phyloP scores from a whole-genome alignment of 2,113 vertebrate species.

The Coryphaenoides rupestris region DNA sequence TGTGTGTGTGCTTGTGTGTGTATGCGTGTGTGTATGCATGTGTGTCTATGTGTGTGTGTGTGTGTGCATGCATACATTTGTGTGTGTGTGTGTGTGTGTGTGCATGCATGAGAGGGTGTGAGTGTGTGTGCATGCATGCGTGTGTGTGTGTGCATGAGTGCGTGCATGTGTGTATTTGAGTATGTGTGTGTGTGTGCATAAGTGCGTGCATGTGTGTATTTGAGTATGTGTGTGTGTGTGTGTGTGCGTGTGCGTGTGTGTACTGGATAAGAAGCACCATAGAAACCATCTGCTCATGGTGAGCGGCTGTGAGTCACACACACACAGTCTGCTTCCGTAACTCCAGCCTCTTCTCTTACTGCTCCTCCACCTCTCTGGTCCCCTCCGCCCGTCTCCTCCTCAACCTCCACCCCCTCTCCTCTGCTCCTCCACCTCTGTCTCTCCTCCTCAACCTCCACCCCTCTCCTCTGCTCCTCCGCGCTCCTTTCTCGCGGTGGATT shows the following conservation, averaged over 20 bases:
- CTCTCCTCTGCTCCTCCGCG: constrained; percentile 23
- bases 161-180: constrained; percentile 1
- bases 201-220: constrained; percentile 17
- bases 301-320: constrained; percentile 61
- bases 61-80: constrained; percentile 25
- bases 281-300: constrained; percentile 68
- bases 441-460: not conserved
- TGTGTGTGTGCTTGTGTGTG: constrained; percentile 7
- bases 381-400: not conserved
- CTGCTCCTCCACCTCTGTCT: not conserved
- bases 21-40: not conserved
- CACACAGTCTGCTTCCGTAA: constrained; percentile 56
- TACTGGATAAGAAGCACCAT: constrained; percentile 29
- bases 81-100: constrained; percentile 5
- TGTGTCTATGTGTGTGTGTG: constrained; percentile 9
- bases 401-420: not conserved
- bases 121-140: not conserved
- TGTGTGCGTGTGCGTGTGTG: not conserved
- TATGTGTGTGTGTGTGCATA: constrained; percentile 21
- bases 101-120: constrained; percentile 2
- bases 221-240: not conserved
- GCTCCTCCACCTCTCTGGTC: constrained; percentile 18
- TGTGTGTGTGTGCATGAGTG: constrained; percentile 36
- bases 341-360: constrained; percentile 42
- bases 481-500: not conserved